These are phyloP conservation scores for Cervus canadensis DNA, from an alignment of 2,113 vertebrate genomes.

Conservation along the genomic window DNA sequence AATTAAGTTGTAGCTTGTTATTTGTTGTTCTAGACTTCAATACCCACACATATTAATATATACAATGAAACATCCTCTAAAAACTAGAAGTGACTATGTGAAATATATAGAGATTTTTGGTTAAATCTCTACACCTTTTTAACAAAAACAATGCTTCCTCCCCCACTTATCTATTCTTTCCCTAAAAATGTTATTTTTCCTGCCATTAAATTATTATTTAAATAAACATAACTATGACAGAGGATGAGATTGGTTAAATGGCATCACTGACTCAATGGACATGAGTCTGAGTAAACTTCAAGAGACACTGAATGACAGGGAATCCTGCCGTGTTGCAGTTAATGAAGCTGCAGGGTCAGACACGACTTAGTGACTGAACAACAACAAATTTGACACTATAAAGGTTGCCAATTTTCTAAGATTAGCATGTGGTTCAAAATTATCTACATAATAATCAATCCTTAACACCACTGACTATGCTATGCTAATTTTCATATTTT, in stretches of 20 bases:
- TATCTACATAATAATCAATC: not conserved
- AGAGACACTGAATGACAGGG: not conserved
- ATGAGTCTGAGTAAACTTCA: not conserved
- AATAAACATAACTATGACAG: not conserved
- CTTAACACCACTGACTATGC: not conserved
- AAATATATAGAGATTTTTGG: not conserved
- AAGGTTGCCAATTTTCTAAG: not conserved
- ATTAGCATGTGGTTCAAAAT: not conserved
- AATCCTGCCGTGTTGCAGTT: not conserved
- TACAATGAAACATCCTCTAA: not conserved
- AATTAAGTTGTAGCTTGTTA: not conserved
- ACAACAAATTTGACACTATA: not conserved
- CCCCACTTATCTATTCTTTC: not conserved
- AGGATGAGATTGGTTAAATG: not conserved
- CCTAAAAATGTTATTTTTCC: not conserved
- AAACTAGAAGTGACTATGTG: not conserved
- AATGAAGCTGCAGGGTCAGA: not conserved
- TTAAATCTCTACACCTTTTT: not conserved
- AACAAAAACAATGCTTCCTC: not conserved
- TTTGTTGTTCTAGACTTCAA: not conserved
- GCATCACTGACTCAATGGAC: not conserved
- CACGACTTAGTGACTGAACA: not conserved
- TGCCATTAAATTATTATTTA: not conserved
- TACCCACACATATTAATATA: not conserved
- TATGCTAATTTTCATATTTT: not conserved